Conservation (phyloP, 2,797 vertebrate species). For the Sebastes jordani region DNA sequence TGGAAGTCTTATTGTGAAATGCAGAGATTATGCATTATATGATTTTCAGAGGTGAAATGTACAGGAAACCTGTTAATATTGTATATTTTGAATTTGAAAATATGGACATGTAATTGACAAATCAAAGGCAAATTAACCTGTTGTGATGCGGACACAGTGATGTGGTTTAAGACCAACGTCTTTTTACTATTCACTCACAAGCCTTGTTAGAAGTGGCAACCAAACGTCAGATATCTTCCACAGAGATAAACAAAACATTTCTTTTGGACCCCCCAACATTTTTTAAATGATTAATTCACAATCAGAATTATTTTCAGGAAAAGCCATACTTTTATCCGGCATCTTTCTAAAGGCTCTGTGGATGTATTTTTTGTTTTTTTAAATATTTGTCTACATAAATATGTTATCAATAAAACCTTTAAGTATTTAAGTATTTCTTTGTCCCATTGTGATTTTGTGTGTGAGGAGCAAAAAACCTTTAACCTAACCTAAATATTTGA, state of each 20-base stretch:
- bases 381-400: too few relatives aligned
- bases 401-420: neutral
- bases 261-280: too few relatives aligned
- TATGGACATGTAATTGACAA: slow-evolving; percentile 68
- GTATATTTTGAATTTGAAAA: slow-evolving; percentile 83
- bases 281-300: neutral
- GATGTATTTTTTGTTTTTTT: neutral
- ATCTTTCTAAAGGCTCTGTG: too few relatives aligned
- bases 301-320: too few relatives aligned
- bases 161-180: slow-evolving; percentile 22
- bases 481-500: neutral
- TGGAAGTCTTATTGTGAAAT: slow-evolving; percentile 62
- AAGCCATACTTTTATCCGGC: too few relatives aligned
- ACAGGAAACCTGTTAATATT: slow-evolving; percentile 83
- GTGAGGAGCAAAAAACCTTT: neutral
- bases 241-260: too few relatives aligned
- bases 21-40: slow-evolving; percentile 62
- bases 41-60: slow-evolving; percentile 74
- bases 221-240: too few relatives aligned
- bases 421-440: slow-evolving; percentile 96
- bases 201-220: too few relatives aligned
- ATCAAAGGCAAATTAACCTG: slow-evolving; percentile 59
- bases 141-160: slow-evolving; percentile 59
- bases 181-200: too few relatives aligned
- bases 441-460: slow-evolving; percentile 30